Evolutionary conservation across 2,113 vertebrate genomes (phyloP), one percentile per base, ranked within the genome.

Genomic region (Pteropus alecto): DNA sequence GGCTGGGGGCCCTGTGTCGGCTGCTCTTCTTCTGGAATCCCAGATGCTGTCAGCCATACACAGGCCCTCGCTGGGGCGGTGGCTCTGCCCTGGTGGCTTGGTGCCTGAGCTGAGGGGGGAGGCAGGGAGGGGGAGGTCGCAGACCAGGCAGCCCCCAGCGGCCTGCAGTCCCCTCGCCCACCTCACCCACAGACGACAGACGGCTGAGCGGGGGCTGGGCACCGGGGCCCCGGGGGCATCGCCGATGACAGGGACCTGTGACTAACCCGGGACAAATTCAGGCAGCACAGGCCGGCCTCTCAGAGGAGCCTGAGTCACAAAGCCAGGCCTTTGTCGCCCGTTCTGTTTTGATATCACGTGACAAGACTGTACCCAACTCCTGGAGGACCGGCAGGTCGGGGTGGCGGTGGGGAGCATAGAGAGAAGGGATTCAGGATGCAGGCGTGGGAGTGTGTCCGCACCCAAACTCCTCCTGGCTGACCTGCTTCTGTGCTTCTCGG

Each of bases 1-100:
- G 26, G 8, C 0, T 8, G 19, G n/a, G 35, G 24, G 5, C 5
- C 0, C 0, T 0, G 24, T 16, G 11, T 14, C 38, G 2, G 13
- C 30, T 5, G 21, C 9, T 1, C 21, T n/a, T 65, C 65, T 24
- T 8, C 28, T 24, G 41, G 41, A 15, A 18, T n/a, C 35, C 0
- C 0, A 16, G 30, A 24, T 0, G 2, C 7, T 0, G 30, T 28
- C 10, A 9, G 0, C 33, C 19, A 5, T 30, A 35, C 46, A 28
- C 13, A 24, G 2, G 14, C 5, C 9, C 1, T 28, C 12, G 1
- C 43, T 1, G 1, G 46, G 22, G 46, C 33, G 26, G 6, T 3
- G 30, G 56, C 26, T 73, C 14, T 33, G 63, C 15, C 5, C 18
- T 35, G 43, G 7, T 22, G 24, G 9, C 15, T 15, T 7, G 16